phyloP scores from a whole-genome alignment of 2,797 vertebrate genomes.

The Myiothlypis coronata region DNA sequence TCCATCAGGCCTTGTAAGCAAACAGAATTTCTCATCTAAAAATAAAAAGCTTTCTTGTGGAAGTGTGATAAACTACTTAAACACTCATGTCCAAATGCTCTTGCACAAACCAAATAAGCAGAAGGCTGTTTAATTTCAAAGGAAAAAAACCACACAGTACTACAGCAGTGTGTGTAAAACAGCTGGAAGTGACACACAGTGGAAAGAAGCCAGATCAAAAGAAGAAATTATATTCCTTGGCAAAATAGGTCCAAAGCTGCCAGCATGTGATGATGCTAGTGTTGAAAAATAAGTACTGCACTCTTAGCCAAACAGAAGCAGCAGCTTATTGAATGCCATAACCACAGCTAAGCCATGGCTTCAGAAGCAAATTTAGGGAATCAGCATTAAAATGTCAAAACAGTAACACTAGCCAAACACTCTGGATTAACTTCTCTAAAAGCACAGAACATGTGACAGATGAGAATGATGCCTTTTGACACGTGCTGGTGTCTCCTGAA shows the following conservation, averaged over 20 bases:
- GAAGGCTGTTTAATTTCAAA: neutral
- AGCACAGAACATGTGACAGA: neutral
- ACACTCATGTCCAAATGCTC: neutral
- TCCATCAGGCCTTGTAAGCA: neutral
- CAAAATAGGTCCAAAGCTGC: neutral
- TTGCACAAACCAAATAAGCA: neutral
- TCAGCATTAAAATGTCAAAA: neutral
- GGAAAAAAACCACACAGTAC: neutral
- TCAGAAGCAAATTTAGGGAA: neutral
- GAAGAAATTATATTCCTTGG: neutral
- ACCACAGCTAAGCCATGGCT: neutral
- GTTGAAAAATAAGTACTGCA: neutral
- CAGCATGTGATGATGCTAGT: neutral
- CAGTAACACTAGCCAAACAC: neutral
- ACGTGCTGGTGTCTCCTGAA: neutral
- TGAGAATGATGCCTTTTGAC: neutral
- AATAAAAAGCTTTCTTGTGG: neutral
- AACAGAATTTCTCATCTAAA: neutral
- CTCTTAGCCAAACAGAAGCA: neutral
- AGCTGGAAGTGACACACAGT: neutral
- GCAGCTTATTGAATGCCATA: neutral
- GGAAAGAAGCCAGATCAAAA: neutral
- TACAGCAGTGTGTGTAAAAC: neutral
- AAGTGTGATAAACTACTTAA: neutral
- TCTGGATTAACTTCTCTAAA: neutral